phyloP scores from a whole-genome alignment of 2,888 invertebrate genomes.

The Lagria hirta region DNA sequence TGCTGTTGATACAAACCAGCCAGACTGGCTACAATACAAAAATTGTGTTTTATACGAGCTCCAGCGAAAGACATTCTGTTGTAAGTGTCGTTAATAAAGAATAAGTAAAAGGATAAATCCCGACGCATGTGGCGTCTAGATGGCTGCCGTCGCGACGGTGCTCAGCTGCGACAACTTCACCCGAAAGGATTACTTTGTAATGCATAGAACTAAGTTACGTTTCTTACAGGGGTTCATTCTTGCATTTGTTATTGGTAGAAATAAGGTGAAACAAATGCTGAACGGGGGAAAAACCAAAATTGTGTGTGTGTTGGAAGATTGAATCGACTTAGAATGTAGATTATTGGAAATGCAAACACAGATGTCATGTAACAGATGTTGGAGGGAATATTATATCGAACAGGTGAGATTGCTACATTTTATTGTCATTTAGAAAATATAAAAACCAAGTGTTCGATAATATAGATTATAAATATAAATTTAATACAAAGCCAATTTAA shows the following conservation, averaged over 20 bases:
- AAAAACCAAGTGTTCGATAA: no score
- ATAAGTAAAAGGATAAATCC: constrained; percentile 42
- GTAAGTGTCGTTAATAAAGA: constrained; percentile 39
- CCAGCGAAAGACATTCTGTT: constrained; percentile 4
- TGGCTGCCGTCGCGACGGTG: constrained; percentile 44
- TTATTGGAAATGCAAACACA: constrained; percentile 5
- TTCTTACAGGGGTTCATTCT: constrained; percentile 12
- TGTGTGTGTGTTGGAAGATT: no score
- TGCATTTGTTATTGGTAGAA: constrained; percentile 18
- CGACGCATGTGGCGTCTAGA: constrained; percentile 42
- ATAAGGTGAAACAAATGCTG: constrained; percentile 5
- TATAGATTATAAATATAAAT: no score
- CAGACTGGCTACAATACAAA: constrained; percentile 4
- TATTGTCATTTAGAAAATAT: no score
- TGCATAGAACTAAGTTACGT: constrained; percentile 31
- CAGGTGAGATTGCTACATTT: no score
- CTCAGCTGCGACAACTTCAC: constrained; percentile 46
- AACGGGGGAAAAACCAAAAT: neutral
- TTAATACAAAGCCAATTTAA: no score
- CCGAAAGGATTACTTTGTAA: constrained; percentile 46
- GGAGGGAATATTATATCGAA: neutral
- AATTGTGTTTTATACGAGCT: constrained; percentile 1
- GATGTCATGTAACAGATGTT: constrained; percentile 4
- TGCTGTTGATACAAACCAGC: no score
- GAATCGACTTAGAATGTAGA: constrained; percentile 1